Evolutionary conservation across 2,888 invertebrate species (phyloP).

Genomic region (Xanthorhoe spadicearia): DNA sequence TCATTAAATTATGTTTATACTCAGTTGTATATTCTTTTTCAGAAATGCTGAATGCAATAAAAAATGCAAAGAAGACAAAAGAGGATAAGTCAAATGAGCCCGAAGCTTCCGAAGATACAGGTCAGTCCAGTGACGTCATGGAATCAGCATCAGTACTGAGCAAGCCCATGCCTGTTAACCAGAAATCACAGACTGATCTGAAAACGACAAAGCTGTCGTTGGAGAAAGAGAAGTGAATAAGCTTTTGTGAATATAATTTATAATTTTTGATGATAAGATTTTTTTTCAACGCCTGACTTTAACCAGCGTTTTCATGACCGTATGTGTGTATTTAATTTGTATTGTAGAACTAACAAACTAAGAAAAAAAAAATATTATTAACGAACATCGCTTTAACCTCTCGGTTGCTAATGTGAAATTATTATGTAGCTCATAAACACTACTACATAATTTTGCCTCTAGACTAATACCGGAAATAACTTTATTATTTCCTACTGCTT

Average conservation of each 20-base stretch:
- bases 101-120: constrained; percentile 31
- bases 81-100: constrained; percentile 43
- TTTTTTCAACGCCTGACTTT: too few species aligned
- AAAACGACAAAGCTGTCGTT: constrained; percentile 1
- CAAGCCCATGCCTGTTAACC: constrained; percentile 24
- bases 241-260: constrained; percentile 20
- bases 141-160: constrained; percentile 23
- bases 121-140: constrained; percentile 15
- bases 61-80: constrained; percentile 68
- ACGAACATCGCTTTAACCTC: too few species aligned
- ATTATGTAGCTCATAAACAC: too few species aligned
- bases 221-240: constrained; percentile 14
- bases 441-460: too few species aligned
- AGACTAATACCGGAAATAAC: too few species aligned
- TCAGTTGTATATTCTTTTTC: constrained; percentile 10
- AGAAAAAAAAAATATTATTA: too few species aligned
- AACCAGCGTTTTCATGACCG: too few species aligned
- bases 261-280: too few species aligned
- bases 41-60: constrained; percentile 73
- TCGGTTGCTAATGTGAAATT: too few species aligned
- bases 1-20: neutral
- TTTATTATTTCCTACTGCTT: too few species aligned
- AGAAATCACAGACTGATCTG: neutral
- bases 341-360: too few species aligned
- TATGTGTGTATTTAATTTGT: too few species aligned